Evolutionary conservation across 2,888 invertebrate species (phyloP).

Genomic region (Lathronympha strigana): DNA sequence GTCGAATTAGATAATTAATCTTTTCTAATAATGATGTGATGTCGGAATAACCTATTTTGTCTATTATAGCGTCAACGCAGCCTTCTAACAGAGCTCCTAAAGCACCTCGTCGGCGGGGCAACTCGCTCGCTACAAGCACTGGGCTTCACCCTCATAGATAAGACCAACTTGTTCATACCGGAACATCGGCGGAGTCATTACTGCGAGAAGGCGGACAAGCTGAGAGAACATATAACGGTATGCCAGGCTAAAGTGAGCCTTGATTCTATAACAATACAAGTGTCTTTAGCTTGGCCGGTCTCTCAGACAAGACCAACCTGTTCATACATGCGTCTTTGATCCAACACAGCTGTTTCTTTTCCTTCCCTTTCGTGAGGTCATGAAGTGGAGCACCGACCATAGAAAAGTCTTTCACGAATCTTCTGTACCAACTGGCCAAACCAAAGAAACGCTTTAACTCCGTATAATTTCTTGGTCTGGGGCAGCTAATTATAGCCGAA

Average conservation of each 20-base stretch:
- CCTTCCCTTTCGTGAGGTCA: too few relatives aligned
- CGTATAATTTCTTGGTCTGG: too few relatives aligned
- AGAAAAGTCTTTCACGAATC: too few relatives aligned
- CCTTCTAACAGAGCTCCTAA: slow-evolving; percentile 63
- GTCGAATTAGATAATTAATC: too few relatives aligned
- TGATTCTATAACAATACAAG: background rate
- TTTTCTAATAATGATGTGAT: too few relatives aligned
- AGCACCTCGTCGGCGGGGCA: slow-evolving; percentile 60
- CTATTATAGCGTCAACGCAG: slow-evolving; percentile 64
- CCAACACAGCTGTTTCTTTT: too few relatives aligned
- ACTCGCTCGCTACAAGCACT: slow-evolving; percentile 77
- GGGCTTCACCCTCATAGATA: slow-evolving; percentile 71
- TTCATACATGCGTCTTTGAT: too few relatives aligned
- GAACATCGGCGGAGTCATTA: slow-evolving; percentile 57
- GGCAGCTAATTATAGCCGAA: too few relatives aligned
- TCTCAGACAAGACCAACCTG: too few relatives aligned
- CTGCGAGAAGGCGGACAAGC: slow-evolving; percentile 46
- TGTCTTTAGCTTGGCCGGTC: background rate
- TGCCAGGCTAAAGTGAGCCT: background rate
- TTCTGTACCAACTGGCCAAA: too few relatives aligned
- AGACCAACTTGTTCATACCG: slow-evolving; percentile 71
- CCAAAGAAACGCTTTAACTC: too few relatives aligned
- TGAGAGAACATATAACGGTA: slow-evolving; percentile 10
- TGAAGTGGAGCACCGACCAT: too few relatives aligned
- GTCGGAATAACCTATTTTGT: background rate